Conservation (phyloP, 2,888 invertebrate genomes). For the Catocala nupta region DNA sequence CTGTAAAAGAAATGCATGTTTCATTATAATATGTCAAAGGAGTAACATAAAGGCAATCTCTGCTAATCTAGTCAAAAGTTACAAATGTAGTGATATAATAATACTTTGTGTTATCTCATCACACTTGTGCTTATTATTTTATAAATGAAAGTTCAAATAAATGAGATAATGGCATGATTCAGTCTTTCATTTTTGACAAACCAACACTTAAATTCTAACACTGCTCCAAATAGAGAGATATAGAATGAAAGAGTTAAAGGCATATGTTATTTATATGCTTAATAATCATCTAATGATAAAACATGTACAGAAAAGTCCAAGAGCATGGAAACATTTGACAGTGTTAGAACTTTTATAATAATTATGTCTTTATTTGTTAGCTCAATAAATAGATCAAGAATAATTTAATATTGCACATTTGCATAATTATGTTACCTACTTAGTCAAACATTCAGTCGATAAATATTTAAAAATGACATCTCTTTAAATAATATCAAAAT, state of each 20-base stretch:
- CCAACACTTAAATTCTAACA: conserved; percentile 29
- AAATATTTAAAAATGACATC: conserved; percentile 1
- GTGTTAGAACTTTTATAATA: conserved; percentile 35
- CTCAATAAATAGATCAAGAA: conserved; percentile 34
- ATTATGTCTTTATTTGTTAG: conserved; percentile 57
- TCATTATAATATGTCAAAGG: conserved; percentile 40
- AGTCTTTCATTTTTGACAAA: conserved; percentile 78
- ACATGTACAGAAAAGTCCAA: too few species aligned
- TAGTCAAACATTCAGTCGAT: neutral
- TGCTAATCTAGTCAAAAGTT: conserved; percentile 78
- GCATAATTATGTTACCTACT: neutral
- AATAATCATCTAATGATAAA: too few species aligned
- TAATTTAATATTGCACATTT: conserved; percentile 24
- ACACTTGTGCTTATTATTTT: conserved; percentile 71
- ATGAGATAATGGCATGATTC: conserved; percentile 78
- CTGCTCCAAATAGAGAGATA: conserved; percentile 20
- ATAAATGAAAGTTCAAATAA: conserved; percentile 74
- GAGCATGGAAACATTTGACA: conserved; percentile 9
- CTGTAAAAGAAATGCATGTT: conserved; percentile 52
- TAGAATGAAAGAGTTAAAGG: too few species aligned
- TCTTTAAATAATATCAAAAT: neutral
- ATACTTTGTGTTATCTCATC: conserved; percentile 64
- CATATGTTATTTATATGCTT: too few species aligned
- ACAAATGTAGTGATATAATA: conserved; percentile 52
- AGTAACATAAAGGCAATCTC: conserved; percentile 66